Evolutionary conservation across 2,113 vertebrate species (phyloP).

Genomic region (Chaetodon auriga): DNA sequence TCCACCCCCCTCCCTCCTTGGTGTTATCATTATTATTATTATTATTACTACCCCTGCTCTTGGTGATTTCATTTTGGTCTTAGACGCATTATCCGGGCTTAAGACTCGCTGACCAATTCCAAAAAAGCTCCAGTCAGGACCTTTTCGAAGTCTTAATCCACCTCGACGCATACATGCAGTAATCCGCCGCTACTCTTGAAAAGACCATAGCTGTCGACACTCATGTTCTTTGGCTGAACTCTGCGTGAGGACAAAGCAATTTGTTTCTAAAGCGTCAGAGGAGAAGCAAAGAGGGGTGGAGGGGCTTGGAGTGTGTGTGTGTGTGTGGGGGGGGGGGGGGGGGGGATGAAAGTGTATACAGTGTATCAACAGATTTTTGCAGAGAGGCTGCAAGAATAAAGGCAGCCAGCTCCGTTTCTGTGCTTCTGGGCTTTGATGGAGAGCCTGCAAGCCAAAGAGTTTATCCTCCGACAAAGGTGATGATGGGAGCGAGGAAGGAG

Average conservation of each 20-base stretch:
- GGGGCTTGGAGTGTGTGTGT: neutral
- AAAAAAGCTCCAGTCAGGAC: constrained; percentile 53
- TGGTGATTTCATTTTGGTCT: constrained; percentile 80
- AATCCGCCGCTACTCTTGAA: constrained; percentile 69
- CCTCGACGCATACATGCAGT: constrained; percentile 70
- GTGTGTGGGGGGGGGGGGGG: constrained; percentile 18
- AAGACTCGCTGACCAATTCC: constrained; percentile 76
- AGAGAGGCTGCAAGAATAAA: constrained; percentile 51
- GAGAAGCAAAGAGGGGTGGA: neutral
- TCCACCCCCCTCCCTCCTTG: constrained; percentile 20
- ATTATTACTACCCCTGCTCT: constrained; percentile 70
- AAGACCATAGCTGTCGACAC: constrained; percentile 65
- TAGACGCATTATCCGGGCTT: constrained; percentile 79
- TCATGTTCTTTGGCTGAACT: constrained; percentile 70
- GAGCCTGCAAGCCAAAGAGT: constrained; percentile 56
- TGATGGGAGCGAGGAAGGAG: constrained; percentile 43
- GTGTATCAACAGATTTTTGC: constrained; percentile 49
- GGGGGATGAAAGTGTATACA: constrained; percentile 4
- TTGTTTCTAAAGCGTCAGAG: constrained; percentile 63
- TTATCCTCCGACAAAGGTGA: constrained; percentile 72
- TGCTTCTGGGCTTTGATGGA: constrained; percentile 46
- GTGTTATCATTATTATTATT: constrained; percentile 68
- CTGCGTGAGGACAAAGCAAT: constrained; percentile 69
- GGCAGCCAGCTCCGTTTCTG: constrained; percentile 38
- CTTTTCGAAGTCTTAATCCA: constrained; percentile 81